Percentiles rank a stretch among this genome's conserved stretches.
Conservation (phyloP, 2,888 invertebrate species). For the Cataglyphis albicans region DNA sequence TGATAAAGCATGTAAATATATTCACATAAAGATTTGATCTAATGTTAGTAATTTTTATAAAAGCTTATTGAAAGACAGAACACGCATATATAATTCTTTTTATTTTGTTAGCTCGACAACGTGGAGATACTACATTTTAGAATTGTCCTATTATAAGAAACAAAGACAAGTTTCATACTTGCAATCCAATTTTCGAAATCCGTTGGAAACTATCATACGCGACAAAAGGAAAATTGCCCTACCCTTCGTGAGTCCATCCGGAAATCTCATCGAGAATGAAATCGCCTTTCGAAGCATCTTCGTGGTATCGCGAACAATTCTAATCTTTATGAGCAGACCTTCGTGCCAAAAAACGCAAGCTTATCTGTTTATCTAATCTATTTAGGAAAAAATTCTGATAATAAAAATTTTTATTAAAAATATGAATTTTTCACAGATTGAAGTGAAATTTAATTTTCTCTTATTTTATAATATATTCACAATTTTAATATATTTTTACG, state of each 20-base stretch:
- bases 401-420: background rate
- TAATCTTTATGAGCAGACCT: slow-evolving; percentile 31
- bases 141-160: slow-evolving; percentile 17
- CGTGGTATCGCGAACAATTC: slow-evolving; percentile 6
- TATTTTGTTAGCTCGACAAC: background rate
- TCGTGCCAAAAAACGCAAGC: background rate
- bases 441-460: background rate
- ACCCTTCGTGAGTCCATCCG: background rate
- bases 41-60: slow-evolving; percentile 5
- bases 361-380: slow-evolving; percentile 20
- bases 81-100: background rate
- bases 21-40: background rate
- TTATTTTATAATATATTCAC: background rate
- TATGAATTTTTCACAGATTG: background rate
- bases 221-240: slow-evolving; percentile 21
- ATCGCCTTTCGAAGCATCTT: slow-evolving; percentile 24
- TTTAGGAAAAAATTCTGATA: background rate
- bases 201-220: slow-evolving; percentile 13
- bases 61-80: background rate
- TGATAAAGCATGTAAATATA: background rate
- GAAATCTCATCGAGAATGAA: slow-evolving; percentile 19
- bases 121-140: slow-evolving; percentile 4
- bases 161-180: slow-evolving; percentile 27
- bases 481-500: background rate
- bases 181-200: slow-evolving; percentile 45